Evolutionary conservation across 2,797 vertebrate species (phyloP).

Genomic region (Enteromius anoplus): DNA sequence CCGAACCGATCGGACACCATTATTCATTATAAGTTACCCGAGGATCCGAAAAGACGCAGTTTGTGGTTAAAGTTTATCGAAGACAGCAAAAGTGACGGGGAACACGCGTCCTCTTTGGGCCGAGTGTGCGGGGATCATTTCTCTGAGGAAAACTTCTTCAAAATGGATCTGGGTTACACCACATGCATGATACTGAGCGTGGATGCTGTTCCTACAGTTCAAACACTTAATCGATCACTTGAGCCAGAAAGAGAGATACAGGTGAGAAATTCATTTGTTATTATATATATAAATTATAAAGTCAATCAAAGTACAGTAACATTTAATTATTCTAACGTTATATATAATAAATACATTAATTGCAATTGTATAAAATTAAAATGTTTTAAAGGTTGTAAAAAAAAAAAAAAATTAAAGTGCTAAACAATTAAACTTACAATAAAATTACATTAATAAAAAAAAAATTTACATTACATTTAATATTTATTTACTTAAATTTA

Average conservation of each 20-base stretch:
- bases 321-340: background rate
- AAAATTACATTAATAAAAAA: too few species aligned
- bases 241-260: background rate
- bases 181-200: conserved; percentile 48
- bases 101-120: background rate
- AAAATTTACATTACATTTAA: background rate
- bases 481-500: background rate
- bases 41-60: conserved; percentile 49
- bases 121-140: conserved; percentile 55
- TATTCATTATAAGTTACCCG: conserved; percentile 56
- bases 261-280: background rate
- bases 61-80: conserved; percentile 53
- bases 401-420: too few species aligned
- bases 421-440: too few species aligned
- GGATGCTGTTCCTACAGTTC: conserved; percentile 52
- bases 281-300: background rate
- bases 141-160: conserved; percentile 39
- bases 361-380: background rate
- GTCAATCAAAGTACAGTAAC: background rate
- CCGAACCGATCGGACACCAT: conserved; percentile 55
- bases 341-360: background rate
- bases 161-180: conserved; percentile 48
- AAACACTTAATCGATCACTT: background rate
- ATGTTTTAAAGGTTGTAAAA: background rate
- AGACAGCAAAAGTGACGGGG: conserved; percentile 10